phyloP scores from a whole-genome alignment of 2,797 vertebrate genomes.

The Aplochiton taeniatus region DNA sequence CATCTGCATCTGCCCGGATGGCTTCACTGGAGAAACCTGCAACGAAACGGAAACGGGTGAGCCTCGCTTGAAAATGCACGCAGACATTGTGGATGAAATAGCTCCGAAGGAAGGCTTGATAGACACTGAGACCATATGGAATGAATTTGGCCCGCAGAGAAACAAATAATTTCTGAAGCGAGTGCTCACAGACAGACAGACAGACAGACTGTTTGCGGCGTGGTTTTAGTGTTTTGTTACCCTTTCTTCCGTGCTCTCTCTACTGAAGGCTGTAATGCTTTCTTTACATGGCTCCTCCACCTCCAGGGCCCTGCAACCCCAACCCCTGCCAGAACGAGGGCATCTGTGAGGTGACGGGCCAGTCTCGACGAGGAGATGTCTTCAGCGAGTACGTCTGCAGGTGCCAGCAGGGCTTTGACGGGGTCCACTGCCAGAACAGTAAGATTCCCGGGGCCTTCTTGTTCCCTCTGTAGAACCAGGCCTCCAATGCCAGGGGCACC shows the following conservation, averaged over 20 bases:
- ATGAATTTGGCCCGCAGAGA: too few species aligned
- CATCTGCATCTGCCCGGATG: slow-evolving; percentile 89
- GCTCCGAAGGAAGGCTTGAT: too few species aligned
- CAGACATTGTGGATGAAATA: too few species aligned
- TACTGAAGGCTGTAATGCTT: not conserved
- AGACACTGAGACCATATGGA: too few species aligned
- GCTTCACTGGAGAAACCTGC: slow-evolving; percentile 86
- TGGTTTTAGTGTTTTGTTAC: not conserved
- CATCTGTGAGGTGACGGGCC: slow-evolving; percentile 72
- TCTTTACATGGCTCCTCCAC: not conserved
- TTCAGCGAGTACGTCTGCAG: slow-evolving; percentile 88
- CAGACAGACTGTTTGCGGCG: not conserved
- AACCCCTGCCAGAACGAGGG: slow-evolving; percentile 89
- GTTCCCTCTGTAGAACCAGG: not conserved
- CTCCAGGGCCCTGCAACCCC: slow-evolving; percentile 85
- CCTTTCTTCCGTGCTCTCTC: not conserved
- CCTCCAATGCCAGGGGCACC: too few species aligned
- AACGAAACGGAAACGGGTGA: slow-evolving; percentile 87
- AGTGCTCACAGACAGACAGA: too few species aligned
- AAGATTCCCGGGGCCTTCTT: slow-evolving; percentile 61
- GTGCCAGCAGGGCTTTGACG: slow-evolving; percentile 82
- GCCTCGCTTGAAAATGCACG: not conserved
- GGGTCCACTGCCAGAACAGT: slow-evolving; percentile 90
- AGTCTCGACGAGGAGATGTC: slow-evolving; percentile 81
- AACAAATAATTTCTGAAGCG: too few species aligned